Evolutionary conservation across 2,888 invertebrate genomes (phyloP).

Genomic region (Leptarthrus brevirostris): DNA sequence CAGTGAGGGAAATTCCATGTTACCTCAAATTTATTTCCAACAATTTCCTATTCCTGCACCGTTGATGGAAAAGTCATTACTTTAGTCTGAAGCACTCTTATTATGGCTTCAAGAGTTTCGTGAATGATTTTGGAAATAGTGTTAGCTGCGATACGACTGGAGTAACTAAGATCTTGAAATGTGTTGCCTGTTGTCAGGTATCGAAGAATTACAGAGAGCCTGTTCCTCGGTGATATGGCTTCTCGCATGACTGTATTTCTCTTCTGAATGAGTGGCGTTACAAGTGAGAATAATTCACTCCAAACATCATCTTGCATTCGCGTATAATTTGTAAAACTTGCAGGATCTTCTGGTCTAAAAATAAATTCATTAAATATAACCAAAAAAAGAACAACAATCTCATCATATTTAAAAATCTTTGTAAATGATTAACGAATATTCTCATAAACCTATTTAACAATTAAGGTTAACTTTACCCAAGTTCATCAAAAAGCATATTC

Average conservation of each 20-base stretch:
- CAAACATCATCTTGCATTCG: constrained; percentile 11
- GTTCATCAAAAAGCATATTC: too few species aligned
- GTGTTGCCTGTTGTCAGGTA: too few species aligned
- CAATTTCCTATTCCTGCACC: background rate
- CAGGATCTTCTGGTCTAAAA: background rate
- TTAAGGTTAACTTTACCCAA: too few species aligned
- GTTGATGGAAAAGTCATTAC: constrained; percentile 2
- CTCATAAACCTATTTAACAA: too few species aligned
- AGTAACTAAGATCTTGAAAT: too few species aligned
- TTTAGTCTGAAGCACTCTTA: background rate
- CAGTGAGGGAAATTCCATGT: constrained; percentile 2
- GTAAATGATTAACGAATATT: too few species aligned
- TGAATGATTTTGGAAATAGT: background rate
- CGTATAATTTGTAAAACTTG: background rate
- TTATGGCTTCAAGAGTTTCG: constrained; percentile 8
- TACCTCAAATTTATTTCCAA: background rate
- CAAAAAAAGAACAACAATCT: background rate
- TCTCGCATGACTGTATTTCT: too few species aligned
- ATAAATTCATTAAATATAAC: background rate
- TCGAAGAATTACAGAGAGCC: too few species aligned
- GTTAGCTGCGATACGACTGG: constrained; percentile 8
- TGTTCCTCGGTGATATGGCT: too few species aligned
- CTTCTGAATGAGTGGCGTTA: background rate
- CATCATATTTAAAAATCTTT: too few species aligned
- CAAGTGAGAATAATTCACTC: background rate